Percentiles rank a stretch among this genome's conserved stretches.
Conservation (phyloP, 2,797 vertebrate genomes). For the Coranthus polyacanthus region DNA sequence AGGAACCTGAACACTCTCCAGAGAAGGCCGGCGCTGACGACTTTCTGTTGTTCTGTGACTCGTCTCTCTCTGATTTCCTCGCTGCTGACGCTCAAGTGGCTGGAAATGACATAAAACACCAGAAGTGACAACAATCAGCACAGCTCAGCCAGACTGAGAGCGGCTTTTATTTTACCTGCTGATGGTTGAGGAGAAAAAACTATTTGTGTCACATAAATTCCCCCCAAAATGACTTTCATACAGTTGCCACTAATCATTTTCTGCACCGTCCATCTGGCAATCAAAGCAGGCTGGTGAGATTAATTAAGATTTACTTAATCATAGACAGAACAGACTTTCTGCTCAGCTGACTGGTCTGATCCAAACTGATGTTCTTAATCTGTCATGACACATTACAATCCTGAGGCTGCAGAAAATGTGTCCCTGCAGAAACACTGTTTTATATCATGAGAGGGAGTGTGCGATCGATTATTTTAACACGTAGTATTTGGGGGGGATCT, state of each 20-base stretch:
- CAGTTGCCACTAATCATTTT: conserved; percentile 19
- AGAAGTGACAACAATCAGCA: conserved; percentile 1
- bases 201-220: neutral
- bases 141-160: conserved; percentile 13
- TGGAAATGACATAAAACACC: conserved; percentile 39
- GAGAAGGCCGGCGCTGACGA: conserved; percentile 9
- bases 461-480: too few species aligned
- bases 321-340: conserved; percentile 27
- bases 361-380: conserved; percentile 52
- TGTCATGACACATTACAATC: conserved; percentile 1
- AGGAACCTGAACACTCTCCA: conserved; percentile 16
- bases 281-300: conserved; percentile 34
- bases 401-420: conserved; percentile 12
- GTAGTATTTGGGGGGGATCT: too few species aligned
- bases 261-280: conserved; percentile 26
- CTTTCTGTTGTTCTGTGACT: conserved; percentile 43
- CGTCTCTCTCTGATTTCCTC: conserved; percentile 4
- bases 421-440: neutral
- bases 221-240: conserved; percentile 17
- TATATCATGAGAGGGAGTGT: neutral
- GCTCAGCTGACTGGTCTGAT: conserved; percentile 47
- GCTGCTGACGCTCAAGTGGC: conserved; percentile 44
- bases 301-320: conserved; percentile 31
- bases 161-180: neutral
- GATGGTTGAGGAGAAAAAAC: neutral